Percentiles rank a stretch among this genome's conserved stretches.
phyloP scores from a whole-genome alignment of 2,888 invertebrate genomes.

The Pyrrhosoma nymphula region DNA sequence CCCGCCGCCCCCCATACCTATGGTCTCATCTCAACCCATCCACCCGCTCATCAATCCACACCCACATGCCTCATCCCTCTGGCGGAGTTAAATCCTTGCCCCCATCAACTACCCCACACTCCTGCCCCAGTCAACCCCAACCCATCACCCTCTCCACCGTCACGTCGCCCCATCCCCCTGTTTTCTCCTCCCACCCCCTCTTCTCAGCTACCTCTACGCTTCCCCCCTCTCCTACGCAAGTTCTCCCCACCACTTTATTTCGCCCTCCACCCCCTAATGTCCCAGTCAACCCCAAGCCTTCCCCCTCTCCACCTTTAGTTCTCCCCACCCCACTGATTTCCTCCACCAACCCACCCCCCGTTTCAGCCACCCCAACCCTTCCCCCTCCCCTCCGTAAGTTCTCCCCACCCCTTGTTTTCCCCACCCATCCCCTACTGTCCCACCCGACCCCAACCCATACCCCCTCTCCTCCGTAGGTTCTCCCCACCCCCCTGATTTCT shows the following conservation, averaged over 20 bases:
- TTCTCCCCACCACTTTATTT: neutral
- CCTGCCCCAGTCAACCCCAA: no score
- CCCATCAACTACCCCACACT: no score
- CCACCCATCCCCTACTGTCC: neutral
- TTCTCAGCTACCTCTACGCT: neutral
- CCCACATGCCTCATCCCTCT: neutral
- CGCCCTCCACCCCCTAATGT: neutral
- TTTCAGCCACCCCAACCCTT: neutral
- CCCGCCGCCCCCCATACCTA: neutral
- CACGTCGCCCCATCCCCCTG: no score
- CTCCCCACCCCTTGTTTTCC: no score
- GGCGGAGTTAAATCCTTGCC: no score
- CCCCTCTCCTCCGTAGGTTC: neutral
- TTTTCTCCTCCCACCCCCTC: no score
- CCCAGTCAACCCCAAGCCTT: no score
- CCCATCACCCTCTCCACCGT: no score
- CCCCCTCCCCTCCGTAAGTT: neutral
- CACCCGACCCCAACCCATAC: neutral
- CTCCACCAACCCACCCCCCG: neutral
- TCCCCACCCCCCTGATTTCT: no score
- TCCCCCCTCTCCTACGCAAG: neutral
- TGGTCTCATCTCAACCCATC: neutral
- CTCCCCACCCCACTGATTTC: neutral
- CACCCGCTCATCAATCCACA: slow-evolving; percentile 5
- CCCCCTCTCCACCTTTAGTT: no score